Conservation (phyloP, 2,113 vertebrate genomes). For the Cygnus buccinator region DNA sequence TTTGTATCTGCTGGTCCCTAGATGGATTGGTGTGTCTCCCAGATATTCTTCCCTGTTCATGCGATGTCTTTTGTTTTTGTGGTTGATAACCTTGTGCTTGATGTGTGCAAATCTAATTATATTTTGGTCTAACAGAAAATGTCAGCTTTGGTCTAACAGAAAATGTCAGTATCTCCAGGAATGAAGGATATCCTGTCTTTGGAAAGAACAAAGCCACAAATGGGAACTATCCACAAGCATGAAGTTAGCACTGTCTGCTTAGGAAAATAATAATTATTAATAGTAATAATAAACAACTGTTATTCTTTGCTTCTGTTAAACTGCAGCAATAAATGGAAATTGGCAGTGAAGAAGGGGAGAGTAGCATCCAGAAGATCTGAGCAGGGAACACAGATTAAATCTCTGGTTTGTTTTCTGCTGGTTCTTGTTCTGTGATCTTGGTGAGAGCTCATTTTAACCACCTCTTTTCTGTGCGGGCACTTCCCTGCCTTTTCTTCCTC, state of each 20-base stretch:
- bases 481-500: background rate
- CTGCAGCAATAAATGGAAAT: background rate
- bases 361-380: background rate
- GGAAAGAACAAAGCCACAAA: background rate
- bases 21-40: background rate
- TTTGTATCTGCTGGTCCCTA: background rate
- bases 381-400: background rate
- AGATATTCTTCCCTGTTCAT: background rate
- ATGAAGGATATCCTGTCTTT: slow-evolving; percentile 16
- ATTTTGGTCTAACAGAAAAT: slow-evolving; percentile 31
- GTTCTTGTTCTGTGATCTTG: background rate
- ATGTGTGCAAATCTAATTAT: slow-evolving; percentile 34
- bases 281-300: background rate
- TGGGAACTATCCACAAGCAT: background rate
- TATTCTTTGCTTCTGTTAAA: background rate
- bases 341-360: background rate
- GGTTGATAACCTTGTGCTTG: background rate
- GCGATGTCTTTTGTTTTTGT: background rate
- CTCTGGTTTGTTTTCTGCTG: background rate
- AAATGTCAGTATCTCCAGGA: background rate
- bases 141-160: slow-evolving; percentile 20
- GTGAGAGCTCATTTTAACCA: background rate
- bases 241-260: background rate
- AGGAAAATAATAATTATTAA: background rate
- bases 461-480: background rate